Base-by-base conservation (phyloP, 2,113 vertebrate species). In the Mastomys natalensis region DNA sequence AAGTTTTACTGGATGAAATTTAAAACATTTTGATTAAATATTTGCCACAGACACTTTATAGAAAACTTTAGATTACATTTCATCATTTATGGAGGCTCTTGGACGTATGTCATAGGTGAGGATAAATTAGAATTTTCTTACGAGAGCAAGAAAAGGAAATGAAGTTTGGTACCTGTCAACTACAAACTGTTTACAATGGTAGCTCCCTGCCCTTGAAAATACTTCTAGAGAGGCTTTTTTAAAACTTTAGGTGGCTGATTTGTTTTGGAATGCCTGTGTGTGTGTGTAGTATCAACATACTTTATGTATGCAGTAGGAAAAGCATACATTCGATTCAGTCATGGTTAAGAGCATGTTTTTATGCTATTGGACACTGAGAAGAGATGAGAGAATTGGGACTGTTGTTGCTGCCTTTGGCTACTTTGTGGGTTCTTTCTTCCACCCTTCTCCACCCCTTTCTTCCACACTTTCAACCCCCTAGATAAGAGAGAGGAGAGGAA, bases 21-120 rank as follows among this genome's bases (percentile, higher is more conserved):
- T 77, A n/a, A 89, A 87, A 82, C 89, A 78, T 58, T 84, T 92
- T 64, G 87, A 55, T 96, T 88, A 58, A 58, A 40, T 70, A 3
- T 40, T 78, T 90, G 45, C 40, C 51, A 13, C 53, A 90, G 74
- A 78, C 62, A 73, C 24, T 86, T 95, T 51, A 21, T 88, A 90
- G 80, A 87, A 92, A 85, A 77, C 60, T 82, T 96, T 86, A 95
- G 94, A 76, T 68, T 74, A 19, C 12, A 37, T 62, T 93, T 96
- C 5, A 16, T 92, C 77, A 40, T 96, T 87, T 40, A 21, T 70
- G 12, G 66, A 89, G 87, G 77, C 26, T 26, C 37, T 68, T 94
- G 91, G 86, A 87, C 60, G 2, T 89, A 74, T 70, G 87, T 93
- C 87, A 93, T 88, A 87, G 66, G 72, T 77, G 73, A 78, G 72